Percentiles rank a stretch among this genome's conserved stretches.
Evolutionary conservation across 2,113 vertebrate genomes (phyloP).

Genomic region (Mesoclemmys tuberculata): DNA sequence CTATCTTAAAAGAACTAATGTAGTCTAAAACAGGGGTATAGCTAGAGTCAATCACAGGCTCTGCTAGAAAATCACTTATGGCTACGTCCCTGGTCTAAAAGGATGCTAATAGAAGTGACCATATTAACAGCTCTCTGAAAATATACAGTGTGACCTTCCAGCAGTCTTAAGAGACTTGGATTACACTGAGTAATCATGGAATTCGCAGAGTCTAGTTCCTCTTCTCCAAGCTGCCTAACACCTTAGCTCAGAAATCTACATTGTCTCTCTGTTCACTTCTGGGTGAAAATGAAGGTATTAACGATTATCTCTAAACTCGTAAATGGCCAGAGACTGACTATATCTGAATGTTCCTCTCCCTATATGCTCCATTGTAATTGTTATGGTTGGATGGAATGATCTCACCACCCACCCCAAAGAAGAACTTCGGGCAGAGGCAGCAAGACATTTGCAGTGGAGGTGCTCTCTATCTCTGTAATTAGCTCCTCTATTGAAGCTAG

Average conservation of each 20-base stretch:
- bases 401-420: background rate
- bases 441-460: background rate
- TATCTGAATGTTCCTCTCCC: background rate
- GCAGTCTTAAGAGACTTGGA: background rate
- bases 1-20: background rate
- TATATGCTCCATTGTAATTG: background rate
- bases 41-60: too few species aligned
- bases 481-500: background rate
- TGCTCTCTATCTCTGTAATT: background rate
- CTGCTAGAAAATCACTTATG: too few species aligned
- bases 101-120: background rate
- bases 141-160: background rate
- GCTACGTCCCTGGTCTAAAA: background rate
- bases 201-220: background rate
- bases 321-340: background rate
- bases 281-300: background rate
- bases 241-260: background rate
- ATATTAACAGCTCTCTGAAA: background rate
- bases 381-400: background rate
- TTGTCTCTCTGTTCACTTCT: background rate
- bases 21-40: too few species aligned
- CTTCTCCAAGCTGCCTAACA: background rate
- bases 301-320: background rate
- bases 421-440: background rate
- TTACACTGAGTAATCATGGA: background rate